Conservation (phyloP, 2,797 vertebrate genomes). For the Diplodus puntazzo region DNA sequence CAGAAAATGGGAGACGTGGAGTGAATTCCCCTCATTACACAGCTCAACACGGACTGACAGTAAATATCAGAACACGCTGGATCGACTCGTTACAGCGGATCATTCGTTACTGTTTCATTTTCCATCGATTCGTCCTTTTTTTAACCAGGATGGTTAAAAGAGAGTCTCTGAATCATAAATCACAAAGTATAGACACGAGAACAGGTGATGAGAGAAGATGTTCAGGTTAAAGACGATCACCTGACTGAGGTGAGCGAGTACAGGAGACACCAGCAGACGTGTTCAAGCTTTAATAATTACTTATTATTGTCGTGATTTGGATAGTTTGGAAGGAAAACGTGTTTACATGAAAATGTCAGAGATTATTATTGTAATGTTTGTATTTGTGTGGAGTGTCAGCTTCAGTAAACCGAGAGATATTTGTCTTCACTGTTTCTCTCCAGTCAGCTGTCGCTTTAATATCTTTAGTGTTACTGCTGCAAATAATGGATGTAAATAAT, state of each 20-base stretch:
- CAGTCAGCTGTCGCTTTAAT: background rate
- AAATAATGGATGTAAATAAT: background rate
- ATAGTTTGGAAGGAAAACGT: background rate
- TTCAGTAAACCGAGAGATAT: background rate
- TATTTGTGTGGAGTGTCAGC: background rate
- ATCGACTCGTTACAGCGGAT: background rate
- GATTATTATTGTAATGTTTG: background rate
- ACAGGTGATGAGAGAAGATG: background rate
- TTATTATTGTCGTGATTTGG: background rate
- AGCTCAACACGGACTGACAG: background rate
- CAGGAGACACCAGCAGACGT: background rate
- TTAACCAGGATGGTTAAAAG: background rate
- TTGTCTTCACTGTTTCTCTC: background rate
- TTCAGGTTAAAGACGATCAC: background rate
- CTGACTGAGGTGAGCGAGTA: background rate
- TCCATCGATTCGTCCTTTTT: conserved; percentile 5
- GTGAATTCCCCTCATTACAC: background rate
- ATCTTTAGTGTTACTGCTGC: background rate
- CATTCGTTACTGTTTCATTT: background rate
- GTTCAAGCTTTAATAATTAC: background rate
- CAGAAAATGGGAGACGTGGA: background rate
- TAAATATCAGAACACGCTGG: background rate
- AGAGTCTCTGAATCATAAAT: conserved; percentile 1
- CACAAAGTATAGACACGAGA: background rate
- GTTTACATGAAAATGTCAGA: background rate